Evolutionary conservation across 2,797 vertebrate species (phyloP), one percentile per base, ranked within the genome.

Genomic region (Lophura swinhoii): DNA sequence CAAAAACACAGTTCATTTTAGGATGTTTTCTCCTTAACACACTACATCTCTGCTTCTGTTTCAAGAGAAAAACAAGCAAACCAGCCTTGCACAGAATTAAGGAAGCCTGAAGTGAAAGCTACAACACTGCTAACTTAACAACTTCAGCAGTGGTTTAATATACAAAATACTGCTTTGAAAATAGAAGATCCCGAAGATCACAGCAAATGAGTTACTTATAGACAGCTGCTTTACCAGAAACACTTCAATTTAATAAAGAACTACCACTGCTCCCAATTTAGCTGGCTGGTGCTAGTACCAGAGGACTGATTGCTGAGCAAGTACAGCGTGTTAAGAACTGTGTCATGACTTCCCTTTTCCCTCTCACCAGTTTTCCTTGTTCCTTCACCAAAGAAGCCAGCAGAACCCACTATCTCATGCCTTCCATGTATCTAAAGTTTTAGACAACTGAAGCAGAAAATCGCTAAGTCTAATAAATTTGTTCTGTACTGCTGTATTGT

Each of bases 121-220:
- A 16, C 35, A 31, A 44, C 1, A 1, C 33, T 33, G 51, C 64
- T 55, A 29, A 33, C 13, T 13, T 35, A 46, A 3, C 55, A 41
- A 3, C 51, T 35, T 51, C 39, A 39, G 51, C 1, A 1, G 26
- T 7, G 6, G 4, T 48, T 77, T 20, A 44, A 55, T 4, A 49
- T 9, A 24, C 0, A 8, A 49, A 28, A 7, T 13, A 55, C 26
- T 1, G 1, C 4, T 81, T 33, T 10, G 14, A 69, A 76, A 59
- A 41, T 2, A 39, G 20, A 11, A n/a, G 29, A 53, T 44, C 12
- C 23, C 14, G 46, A 63, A 23, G 58, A 43, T 9, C 37, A 2
- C 1, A 39, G 33, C 12, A 44, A 63, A 56, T 0, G 3, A 7
- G 6, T 14, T 31, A 13, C 49, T 33, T 49, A 7, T 0, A 1